Evolutionary conservation across 2,888 invertebrate species (phyloP).

Genomic region (Alentia gelatinosa): DNA sequence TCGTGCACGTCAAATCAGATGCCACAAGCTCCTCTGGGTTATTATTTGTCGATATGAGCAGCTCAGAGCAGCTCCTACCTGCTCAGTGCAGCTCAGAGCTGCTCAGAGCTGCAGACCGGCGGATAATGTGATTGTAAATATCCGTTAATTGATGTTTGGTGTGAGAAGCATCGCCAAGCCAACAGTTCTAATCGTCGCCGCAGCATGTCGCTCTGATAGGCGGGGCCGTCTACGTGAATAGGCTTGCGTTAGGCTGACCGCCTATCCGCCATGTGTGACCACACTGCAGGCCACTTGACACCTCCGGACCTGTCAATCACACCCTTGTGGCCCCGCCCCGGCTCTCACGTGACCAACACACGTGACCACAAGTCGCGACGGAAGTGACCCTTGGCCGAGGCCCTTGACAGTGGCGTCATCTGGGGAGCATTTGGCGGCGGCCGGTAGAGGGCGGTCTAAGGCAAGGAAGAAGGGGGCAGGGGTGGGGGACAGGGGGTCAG

Average conservation of each 20-base stretch:
- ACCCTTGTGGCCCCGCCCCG: conserved; percentile 10
- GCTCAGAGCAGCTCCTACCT: no score
- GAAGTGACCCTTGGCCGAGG: conserved; percentile 33
- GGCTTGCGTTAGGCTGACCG: neutral
- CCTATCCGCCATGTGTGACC: neutral
- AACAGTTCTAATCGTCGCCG: neutral
- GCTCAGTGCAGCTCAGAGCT: no score
- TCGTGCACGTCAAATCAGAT: no score
- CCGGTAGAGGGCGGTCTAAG: neutral
- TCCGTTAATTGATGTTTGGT: neutral
- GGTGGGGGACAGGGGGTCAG: neutral
- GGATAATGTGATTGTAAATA: neutral
- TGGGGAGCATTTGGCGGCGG: neutral
- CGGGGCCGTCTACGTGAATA: neutral
- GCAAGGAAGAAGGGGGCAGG: neutral
- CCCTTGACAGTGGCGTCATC: neutral
- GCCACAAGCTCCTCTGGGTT: no score
- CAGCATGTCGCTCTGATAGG: neutral
- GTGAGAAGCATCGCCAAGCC: neutral
- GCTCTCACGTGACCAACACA: conserved; percentile 14
- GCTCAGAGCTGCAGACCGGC: no score
- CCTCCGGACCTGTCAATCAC: conserved; percentile 9
- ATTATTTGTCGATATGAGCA: no score
- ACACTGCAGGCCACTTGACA: neutral
- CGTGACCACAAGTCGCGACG: conserved; percentile 4